Evolutionary conservation across 2,113 vertebrate species (phyloP).

Genomic region (Apeltes quadracus): DNA sequence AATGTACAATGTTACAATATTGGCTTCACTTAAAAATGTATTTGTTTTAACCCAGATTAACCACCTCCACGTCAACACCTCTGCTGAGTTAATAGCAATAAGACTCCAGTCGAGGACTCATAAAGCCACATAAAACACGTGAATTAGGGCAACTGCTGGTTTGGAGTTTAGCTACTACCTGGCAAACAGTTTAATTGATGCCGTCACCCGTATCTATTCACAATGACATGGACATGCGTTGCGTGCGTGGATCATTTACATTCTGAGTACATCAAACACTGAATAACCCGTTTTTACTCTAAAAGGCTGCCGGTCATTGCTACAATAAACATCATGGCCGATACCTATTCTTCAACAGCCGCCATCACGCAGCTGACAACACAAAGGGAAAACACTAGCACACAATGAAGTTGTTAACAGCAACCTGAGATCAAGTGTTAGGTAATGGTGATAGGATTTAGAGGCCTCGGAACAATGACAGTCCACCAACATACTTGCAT

Average conservation of each 20-base stretch:
- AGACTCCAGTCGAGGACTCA: not conserved
- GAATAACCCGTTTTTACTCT: not conserved
- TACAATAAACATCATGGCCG: slow-evolving; percentile 25
- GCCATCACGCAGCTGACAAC: slow-evolving; percentile 26
- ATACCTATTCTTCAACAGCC: slow-evolving; percentile 26
- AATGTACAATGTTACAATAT: not conserved
- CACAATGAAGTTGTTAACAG: slow-evolving; percentile 58
- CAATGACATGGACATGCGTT: slow-evolving; percentile 2
- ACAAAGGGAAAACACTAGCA: slow-evolving; percentile 42
- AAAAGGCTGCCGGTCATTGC: slow-evolving; percentile 4
- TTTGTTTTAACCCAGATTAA: not conserved
- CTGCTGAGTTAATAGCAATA: not conserved
- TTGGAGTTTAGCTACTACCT: not conserved
- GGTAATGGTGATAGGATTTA: slow-evolving; percentile 63
- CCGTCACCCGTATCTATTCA: slow-evolving; percentile 6
- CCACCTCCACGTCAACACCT: not conserved
- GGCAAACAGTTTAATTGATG: not conserved
- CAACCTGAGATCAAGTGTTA: slow-evolving; percentile 38
- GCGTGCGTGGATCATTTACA: not conserved
- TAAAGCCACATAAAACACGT: not conserved
- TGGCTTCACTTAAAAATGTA: not conserved
- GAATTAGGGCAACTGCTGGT: not conserved
- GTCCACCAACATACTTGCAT: slow-evolving; percentile 37
- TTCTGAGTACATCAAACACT: slow-evolving; percentile 4
- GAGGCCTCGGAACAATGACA: slow-evolving; percentile 43